Conservation (phyloP, 2,888 invertebrate genomes). For the Diplolepis rosae region DNA sequence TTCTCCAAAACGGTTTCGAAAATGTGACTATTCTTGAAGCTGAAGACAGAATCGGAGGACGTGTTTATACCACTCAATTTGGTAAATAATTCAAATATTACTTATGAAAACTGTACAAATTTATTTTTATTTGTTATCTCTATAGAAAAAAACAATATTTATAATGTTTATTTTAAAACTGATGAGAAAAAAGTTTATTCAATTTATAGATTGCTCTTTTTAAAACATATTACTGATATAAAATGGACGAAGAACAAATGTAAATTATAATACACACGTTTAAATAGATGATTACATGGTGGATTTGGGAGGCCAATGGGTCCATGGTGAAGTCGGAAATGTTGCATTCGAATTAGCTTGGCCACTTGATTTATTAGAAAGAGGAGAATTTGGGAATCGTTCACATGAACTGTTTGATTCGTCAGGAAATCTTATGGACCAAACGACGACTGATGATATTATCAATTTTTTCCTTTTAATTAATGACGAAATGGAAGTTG, state of each 20-base stretch:
- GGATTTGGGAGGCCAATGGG: constrained; percentile 64
- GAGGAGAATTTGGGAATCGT: background rate
- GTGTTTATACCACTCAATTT: constrained; percentile 70
- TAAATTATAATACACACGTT: too few relatives aligned
- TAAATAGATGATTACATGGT: constrained; percentile 50
- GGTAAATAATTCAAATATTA: constrained; percentile 61
- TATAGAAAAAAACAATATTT: too few relatives aligned
- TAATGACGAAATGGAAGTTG: background rate
- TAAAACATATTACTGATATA: too few relatives aligned
- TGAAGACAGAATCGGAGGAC: constrained; percentile 74
- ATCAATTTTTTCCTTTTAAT: background rate
- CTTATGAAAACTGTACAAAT: too few relatives aligned
- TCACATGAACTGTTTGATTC: background rate
- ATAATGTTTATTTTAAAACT: too few relatives aligned
- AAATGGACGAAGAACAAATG: too few relatives aligned
- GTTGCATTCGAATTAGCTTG: constrained; percentile 57
- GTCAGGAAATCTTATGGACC: background rate
- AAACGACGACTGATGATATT: background rate
- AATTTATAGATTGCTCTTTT: too few relatives aligned
- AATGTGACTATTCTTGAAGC: constrained; percentile 75
- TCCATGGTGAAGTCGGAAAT: constrained; percentile 60
- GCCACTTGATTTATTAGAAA: constrained; percentile 55
- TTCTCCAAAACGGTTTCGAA: constrained; percentile 72
- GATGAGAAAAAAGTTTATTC: too few relatives aligned
- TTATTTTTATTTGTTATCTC: too few relatives aligned